Percentiles rank a stretch among this genome's conserved stretches.
Evolutionary conservation across 2,797 vertebrate genomes (phyloP).

Genomic region (Garrulus glandarius): DNA sequence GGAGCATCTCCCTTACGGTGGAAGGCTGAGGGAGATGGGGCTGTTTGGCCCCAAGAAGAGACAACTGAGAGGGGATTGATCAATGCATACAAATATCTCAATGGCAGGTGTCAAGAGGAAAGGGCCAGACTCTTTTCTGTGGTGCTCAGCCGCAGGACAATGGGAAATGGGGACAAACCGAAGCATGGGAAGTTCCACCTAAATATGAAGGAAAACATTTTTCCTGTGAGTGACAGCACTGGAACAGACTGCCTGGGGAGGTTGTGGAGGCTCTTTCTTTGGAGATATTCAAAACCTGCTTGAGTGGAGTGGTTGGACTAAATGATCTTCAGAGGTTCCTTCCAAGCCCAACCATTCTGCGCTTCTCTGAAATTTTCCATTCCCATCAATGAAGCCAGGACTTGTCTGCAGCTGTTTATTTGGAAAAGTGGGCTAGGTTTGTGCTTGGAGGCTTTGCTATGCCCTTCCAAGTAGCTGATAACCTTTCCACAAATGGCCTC

Average conservation of each 20-base stretch:
- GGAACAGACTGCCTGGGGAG: not conserved
- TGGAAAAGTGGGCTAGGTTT: not conserved
- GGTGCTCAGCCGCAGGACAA: not conserved
- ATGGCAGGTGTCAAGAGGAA: not conserved
- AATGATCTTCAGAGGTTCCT: not conserved
- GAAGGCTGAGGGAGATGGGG: not conserved
- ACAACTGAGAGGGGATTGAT: not conserved
- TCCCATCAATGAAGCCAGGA: not conserved
- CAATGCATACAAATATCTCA: not conserved
- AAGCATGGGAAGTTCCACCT: accelerated
- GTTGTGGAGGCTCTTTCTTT: not conserved
- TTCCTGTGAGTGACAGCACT: not conserved
- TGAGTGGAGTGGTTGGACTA: not conserved
- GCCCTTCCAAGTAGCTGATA: conserved; percentile 14
- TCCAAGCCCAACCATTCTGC: not conserved
- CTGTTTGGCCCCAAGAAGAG: not conserved
- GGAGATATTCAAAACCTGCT: not conserved
- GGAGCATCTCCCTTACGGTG: not conserved
- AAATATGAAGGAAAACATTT: not conserved
- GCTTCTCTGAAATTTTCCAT: not conserved
- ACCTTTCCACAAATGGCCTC: not conserved
- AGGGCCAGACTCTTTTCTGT: not conserved
- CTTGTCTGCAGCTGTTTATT: not conserved
- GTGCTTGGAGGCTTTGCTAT: not conserved
- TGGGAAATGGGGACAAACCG: not conserved